Evolutionary conservation across 2,113 vertebrate species (phyloP).

Genomic region (Passer domesticus): DNA sequence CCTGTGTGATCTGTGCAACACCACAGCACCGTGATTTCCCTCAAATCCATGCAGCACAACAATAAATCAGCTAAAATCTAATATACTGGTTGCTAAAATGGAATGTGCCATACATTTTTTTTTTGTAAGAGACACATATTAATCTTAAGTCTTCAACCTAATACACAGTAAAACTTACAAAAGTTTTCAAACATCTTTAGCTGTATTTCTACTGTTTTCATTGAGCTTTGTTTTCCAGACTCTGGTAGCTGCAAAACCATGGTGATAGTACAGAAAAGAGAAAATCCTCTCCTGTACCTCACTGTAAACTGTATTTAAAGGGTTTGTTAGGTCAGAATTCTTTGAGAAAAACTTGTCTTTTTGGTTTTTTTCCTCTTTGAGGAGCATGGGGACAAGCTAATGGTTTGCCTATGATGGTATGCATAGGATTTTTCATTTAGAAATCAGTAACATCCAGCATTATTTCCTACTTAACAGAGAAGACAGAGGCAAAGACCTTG

Average conservation of each 20-base stretch:
- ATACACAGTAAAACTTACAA: not conserved
- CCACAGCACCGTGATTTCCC: not conserved
- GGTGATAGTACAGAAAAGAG: not conserved
- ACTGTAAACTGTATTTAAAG: not conserved
- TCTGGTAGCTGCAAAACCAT: not conserved
- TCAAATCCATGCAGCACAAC: not conserved
- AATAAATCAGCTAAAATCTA: not conserved
- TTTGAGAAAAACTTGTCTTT: not conserved
- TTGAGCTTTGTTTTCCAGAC: not conserved
- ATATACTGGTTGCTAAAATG: not conserved
- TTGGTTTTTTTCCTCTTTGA: not conserved
- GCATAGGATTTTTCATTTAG: not conserved
- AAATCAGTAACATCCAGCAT: not conserved
- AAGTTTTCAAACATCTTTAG: not conserved
- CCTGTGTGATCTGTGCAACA: not conserved
- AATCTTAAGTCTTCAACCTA: not conserved
- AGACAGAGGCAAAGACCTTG: not conserved
- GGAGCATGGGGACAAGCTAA: not conserved
- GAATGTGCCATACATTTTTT: not conserved
- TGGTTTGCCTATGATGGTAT: not conserved
- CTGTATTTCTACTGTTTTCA: not conserved
- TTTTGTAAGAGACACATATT: not conserved
- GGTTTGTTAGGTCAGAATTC: not conserved
- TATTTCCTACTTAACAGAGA: not conserved
- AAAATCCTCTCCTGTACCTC: not conserved